Conservation (phyloP, 2,113 vertebrate species). For the Danionella cerebrum region DNA sequence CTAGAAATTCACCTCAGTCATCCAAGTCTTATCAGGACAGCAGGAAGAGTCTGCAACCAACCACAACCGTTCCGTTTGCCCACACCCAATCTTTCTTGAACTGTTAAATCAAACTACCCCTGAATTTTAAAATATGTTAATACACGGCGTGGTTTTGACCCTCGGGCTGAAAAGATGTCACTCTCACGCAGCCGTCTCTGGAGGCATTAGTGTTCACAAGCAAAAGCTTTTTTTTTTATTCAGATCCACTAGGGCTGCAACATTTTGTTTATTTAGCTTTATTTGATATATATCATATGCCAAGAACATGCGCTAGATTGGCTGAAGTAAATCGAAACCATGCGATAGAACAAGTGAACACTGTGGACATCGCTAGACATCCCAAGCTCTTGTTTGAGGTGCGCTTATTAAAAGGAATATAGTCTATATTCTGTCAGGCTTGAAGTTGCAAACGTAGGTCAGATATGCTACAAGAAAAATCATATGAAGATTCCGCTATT, state of each 20-base stretch:
- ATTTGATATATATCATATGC: background rate
- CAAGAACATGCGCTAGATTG: background rate
- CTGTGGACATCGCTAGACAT: no score
- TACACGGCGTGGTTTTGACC: slow-evolving; percentile 18
- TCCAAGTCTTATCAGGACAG: slow-evolving; percentile 35
- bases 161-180: slow-evolving; percentile 3
- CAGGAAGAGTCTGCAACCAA: slow-evolving; percentile 36
- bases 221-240: background rate
- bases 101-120: slow-evolving; percentile 32
- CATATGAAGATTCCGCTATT: background rate
- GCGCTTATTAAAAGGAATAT: no score
- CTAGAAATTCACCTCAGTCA: slow-evolving; percentile 39
- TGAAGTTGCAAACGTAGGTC: no score
- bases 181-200: background rate
- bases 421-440: no score
- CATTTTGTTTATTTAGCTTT: background rate
- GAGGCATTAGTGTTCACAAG: background rate
- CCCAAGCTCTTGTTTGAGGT: no score
- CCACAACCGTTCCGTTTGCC: slow-evolving; percentile 37
- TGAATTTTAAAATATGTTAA: slow-evolving; percentile 41
- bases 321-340: background rate
- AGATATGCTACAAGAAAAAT: background rate
- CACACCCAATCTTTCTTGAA: slow-evolving; percentile 36
- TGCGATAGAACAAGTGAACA: background rate
- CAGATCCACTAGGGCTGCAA: background rate